Evolutionary conservation across 2,888 invertebrate genomes (phyloP).

Genomic region (Caenorhabditis wallacei): DNA sequence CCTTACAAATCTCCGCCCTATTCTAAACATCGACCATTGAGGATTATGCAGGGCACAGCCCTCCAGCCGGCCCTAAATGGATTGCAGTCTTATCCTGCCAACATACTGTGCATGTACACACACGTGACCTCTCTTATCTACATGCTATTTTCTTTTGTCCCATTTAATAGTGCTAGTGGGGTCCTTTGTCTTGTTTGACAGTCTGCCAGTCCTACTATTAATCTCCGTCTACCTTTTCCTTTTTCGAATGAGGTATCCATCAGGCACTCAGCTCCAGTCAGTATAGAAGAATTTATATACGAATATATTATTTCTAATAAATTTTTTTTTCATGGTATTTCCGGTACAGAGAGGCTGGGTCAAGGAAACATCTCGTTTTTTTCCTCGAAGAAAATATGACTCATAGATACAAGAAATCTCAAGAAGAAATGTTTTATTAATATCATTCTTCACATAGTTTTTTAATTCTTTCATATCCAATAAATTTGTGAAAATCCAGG

Average conservation of each 20-base stretch:
- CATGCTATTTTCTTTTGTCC: not conserved
- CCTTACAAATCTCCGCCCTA: constrained; percentile 2
- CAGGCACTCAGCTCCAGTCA: no score
- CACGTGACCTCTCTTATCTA: not conserved
- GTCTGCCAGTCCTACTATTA: not conserved
- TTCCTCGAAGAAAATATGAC: no score
- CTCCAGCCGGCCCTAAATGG: constrained; percentile 4
- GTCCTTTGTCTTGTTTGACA: constrained; percentile 1
- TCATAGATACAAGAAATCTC: no score
- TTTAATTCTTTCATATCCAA: no score
- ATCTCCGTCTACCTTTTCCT: not conserved
- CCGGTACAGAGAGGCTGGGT: no score
- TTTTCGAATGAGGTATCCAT: not conserved
- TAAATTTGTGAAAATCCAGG: no score
- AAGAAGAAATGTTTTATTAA: no score
- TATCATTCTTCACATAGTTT: no score
- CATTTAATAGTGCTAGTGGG: not conserved
- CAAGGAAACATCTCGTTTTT: no score
- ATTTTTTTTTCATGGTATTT: no score
- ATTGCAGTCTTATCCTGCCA: constrained; percentile 25
- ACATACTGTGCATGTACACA: constrained; percentile 29
- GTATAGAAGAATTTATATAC: no score
- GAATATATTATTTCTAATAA: no score
- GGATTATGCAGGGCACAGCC: constrained; percentile 3
- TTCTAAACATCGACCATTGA: not conserved